These are phyloP conservation scores for Scaptomyza graminum DNA, from an alignment of 1,140 invertebrate species.

Conservation along the genomic window DNA sequence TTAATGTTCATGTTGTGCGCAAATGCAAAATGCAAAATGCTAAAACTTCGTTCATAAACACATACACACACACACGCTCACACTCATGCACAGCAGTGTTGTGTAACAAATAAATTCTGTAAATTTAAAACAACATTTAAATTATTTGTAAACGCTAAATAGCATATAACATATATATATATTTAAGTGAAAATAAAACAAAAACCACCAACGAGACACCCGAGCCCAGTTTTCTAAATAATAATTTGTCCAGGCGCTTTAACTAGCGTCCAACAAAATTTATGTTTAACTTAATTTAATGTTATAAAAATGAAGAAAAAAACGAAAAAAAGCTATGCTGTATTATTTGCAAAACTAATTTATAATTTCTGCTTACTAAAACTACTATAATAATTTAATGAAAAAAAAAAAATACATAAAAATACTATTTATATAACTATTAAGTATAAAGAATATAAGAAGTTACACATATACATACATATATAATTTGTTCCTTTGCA, in stretches of 20 bases:
- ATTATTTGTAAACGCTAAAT: constrained; percentile 55
- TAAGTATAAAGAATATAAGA: constrained; percentile 8
- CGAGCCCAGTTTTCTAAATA: constrained; percentile 49
- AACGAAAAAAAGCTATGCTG: constrained; percentile 19
- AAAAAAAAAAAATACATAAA: constrained; percentile 6
- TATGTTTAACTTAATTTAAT: constrained; percentile 39
- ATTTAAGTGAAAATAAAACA: constrained; percentile 54
- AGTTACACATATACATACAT: constrained; percentile 56
- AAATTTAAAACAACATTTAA: constrained; percentile 53
- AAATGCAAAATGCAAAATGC: constrained; percentile 28
- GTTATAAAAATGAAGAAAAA: constrained; percentile 3
- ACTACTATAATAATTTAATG: constrained; percentile 30
- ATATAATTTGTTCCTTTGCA: constrained; percentile 73
- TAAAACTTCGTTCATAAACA: constrained; percentile 32
- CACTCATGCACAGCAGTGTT: constrained; percentile 27
- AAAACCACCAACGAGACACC: constrained; percentile 54
- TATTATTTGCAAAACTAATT: constrained; percentile 44
- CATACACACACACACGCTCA: constrained; percentile 44
- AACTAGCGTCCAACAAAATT: constrained; percentile 21
- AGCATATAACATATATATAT: constrained; percentile 33
- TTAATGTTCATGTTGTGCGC: constrained; percentile 49
- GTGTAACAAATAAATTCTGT: constrained; percentile 42
- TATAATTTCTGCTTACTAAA: constrained; percentile 37
- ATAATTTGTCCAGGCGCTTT: constrained; percentile 22
- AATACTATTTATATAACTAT: constrained; percentile 32